A percentile compares a stretch with the other conserved stretches of the same genome.
Conservation (phyloP, 2,888 invertebrate species). For the Anoncus sp. region DNA sequence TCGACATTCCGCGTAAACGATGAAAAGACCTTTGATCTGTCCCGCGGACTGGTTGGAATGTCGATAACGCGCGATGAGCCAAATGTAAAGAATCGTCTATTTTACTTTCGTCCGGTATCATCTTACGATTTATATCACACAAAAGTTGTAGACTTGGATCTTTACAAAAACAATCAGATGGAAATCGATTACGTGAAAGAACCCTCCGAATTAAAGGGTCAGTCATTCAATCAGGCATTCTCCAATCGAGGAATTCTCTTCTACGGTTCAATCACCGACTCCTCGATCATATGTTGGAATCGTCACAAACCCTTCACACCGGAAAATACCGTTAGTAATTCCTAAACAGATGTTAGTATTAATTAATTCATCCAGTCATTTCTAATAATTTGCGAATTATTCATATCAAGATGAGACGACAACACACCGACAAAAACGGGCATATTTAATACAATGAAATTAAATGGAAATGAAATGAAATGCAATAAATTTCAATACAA, state of each 20-base stretch:
- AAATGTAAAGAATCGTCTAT: not conserved
- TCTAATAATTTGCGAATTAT: too few species aligned
- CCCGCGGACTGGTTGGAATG: constrained; percentile 31
- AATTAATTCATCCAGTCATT: too few species aligned
- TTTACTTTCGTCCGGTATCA: constrained; percentile 39
- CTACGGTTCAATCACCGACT: constrained; percentile 16
- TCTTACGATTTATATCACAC: constrained; percentile 28
- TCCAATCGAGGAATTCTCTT: constrained; percentile 25
- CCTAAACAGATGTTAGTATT: too few species aligned
- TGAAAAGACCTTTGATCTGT: not conserved
- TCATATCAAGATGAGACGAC: too few species aligned
- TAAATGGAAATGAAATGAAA: too few species aligned
- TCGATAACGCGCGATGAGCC: not conserved
- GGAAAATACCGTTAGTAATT: constrained; percentile 33
- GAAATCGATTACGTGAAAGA: constrained; percentile 2
- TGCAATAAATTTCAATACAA: too few species aligned
- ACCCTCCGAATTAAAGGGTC: constrained; percentile 15
- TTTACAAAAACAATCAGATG: not conserved
- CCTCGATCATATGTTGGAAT: constrained; percentile 39
- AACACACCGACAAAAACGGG: too few species aligned
- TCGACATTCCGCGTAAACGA: constrained; percentile 1
- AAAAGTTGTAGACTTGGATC: not conserved
- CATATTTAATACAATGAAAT: too few species aligned
- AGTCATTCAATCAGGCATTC: constrained; percentile 31
- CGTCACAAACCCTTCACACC: constrained; percentile 8